Base-by-base conservation (phyloP, 2,888 invertebrate species). In the Cotesia congregata region DNA sequence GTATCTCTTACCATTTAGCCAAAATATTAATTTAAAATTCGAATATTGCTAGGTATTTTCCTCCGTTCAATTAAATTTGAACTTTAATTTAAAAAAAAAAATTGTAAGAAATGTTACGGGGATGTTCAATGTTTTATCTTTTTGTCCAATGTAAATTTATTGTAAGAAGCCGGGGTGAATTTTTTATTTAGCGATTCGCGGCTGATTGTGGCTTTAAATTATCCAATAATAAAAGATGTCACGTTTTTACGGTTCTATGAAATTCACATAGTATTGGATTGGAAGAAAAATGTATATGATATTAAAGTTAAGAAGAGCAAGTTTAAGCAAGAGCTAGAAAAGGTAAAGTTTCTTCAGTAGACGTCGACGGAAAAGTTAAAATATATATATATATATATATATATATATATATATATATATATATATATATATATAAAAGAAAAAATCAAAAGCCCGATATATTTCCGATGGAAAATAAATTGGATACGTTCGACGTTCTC, bases 181-280 rank as follows among this genome's bases (percentile, higher is more conserved):
- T 40, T 62, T 62, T 39, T 15, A 62, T 62, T 40, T 72, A 61
- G 72, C 38, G 62, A 61, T 72, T 62, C 30, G 3, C 59, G n/a
- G 12, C 62, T 75, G 75, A 75, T 75, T 75, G 70, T 30, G 41
- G 69, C 15, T 38, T 69, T 30, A 75, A 70, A 67, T 62, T 65
- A 70, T 70, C 62, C 65, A 38, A 67, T 67, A 62, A 65, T 20
- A 40, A 64, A 69, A 6, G 70, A 65, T 15, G 50, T 75, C 70
- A 75, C 75, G 75, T 75, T 75, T 75, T 67, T 30, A 40, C 50
- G 60, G 39, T 69, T 50, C 69, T 7, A 50, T 70, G 64, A 70
- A 75, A 75, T 75, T 64, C 67, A 39, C 65, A 64, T 72, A 38
- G 62, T 59, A 67, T 50, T 20, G 70, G 59, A 59, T 69, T 71